Evolutionary conservation across 2,113 vertebrate species (phyloP), one percentile per base, ranked within the genome.

Genomic region (Paraplagusia blochii): DNA sequence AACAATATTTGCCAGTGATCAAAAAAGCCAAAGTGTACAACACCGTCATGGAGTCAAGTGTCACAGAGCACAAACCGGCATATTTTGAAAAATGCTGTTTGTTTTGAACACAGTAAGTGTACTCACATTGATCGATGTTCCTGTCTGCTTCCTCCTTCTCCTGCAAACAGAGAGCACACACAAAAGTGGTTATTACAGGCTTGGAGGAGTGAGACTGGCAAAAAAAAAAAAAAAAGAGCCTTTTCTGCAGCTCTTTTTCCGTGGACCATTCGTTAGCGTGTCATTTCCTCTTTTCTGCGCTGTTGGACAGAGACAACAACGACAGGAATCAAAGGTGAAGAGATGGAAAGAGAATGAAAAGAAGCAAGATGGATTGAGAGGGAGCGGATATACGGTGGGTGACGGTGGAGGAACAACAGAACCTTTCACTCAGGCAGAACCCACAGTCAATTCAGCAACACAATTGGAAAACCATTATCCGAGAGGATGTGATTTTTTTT

Each of bases 41-140:
- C 61, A 53, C 29, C 65, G 46, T 53, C 65, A 48, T 34, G 51
- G 49, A 62, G 44, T 56, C 53, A 50, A 18, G 53, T 33, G 69
- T 72, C 65, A 74, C 69, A 49, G 44, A 60, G 49, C 42, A 74
- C 58, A 67, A 76, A 62, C 56, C 58, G 61, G 81, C 56, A 57
- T 66, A 65, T 76, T 72, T 68, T 78, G 72, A 82, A 79, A 81
- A 80, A 80, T 67, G 70, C 63, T 66, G 75, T 76, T 85, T 78
- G 69, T 71, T 79, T 77, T 80, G 66, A 84, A 80, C 76, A 70
- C 72, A 70, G 74, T 75, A 69, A 77, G 76, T 72, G 84, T 84
- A 89, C 87, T 89, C 84, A 89, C 87, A 66, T 54, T 87, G 84
- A 84, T 84, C 69, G 76, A 83, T 84, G 84, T 58, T 75, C 66